A percentile compares a stretch with the other conserved stretches of the same genome.
Evolutionary conservation across 2,113 vertebrate species (phyloP).

Genomic region (Poeciliopsis occidentalis): DNA sequence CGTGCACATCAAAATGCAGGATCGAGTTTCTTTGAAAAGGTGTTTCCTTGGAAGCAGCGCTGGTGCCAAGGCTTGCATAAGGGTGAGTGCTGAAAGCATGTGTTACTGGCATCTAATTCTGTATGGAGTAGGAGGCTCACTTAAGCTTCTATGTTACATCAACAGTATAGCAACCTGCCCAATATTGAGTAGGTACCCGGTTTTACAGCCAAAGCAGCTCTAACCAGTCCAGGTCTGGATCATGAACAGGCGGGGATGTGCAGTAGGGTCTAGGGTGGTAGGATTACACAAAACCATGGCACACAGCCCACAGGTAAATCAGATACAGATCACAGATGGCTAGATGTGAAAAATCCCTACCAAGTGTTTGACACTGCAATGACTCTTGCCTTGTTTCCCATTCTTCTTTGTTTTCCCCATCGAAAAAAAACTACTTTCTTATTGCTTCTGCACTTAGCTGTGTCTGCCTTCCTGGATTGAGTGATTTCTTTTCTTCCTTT

Average conservation of each 20-base stretch:
- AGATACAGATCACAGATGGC: too few species aligned
- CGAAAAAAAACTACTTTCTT: background rate
- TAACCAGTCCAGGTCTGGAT: background rate
- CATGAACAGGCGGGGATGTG: background rate
- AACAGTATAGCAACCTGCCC: background rate
- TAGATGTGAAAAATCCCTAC: too few species aligned
- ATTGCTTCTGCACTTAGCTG: background rate
- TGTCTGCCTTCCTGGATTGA: too few species aligned
- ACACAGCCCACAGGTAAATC: too few species aligned
- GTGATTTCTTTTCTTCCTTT: too few species aligned
- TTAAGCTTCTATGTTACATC: slow-evolving; percentile 28
- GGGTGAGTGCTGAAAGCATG: slow-evolving; percentile 33
- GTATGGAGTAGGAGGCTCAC: slow-evolving; percentile 17
- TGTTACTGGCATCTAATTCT: slow-evolving; percentile 19
- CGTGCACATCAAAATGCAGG: slow-evolving; percentile 49
- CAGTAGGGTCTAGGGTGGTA: background rate
- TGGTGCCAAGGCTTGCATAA: slow-evolving; percentile 13
- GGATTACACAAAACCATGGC: too few species aligned
- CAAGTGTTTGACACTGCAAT: too few species aligned
- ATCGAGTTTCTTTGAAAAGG: slow-evolving; percentile 51
- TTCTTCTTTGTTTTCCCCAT: background rate
- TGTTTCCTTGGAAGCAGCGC: slow-evolving; percentile 40
- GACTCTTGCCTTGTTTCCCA: background rate
- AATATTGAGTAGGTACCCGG: background rate
- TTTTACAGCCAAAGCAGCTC: background rate